Base-by-base conservation (phyloP, 1,140 invertebrate genomes). In the Diorhabda carinulata region DNA sequence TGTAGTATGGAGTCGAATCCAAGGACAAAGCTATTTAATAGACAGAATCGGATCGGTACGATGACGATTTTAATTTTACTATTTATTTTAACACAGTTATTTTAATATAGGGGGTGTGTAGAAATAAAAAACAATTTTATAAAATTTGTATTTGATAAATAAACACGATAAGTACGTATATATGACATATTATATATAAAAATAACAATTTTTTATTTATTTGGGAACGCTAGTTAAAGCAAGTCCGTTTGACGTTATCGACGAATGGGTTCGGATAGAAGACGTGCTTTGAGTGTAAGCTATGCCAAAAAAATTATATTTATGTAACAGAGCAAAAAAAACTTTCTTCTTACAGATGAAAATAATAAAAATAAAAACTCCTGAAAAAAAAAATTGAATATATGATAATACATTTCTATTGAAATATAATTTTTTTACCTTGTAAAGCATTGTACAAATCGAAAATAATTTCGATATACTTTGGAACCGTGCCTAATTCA, bases 341-440 rank as follows among this genome's bases (percentile, higher is more conserved):
- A 82, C 84, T 70, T 83, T 83, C 68, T 76, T 78, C 70, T 85
- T 85, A 73, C 83, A 84, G 9, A 85, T 82, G 72, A 85, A 85
- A 63, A 85, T 83, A 41, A 84, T 75, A 73, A 85, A 85, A 42
- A 84, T 82, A 42, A 79, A 81, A 2, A 84, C 47, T 2, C 84
- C 83, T 76, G 57, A 41, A 76, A 72, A 59, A 57, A 40, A 9
- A 64, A 58, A 69, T 4, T 5, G 0, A 42, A 43, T 57, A 40
- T 43, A 47, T 56, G 4, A 8, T 25, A 5, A 64, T 2, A 64
- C 4, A 45, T 7, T 44, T 4, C 3, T 62, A 41, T 7, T 7
- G 7, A 6, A 8, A 61, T 25, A 3, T 2, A 52, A 6, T 52
- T 2, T 9, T 52, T 6, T 10, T 64, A 73, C 72, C 74, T 72